Conservation (phyloP, 2,113 vertebrate species). For the Solea senegalensis region DNA sequence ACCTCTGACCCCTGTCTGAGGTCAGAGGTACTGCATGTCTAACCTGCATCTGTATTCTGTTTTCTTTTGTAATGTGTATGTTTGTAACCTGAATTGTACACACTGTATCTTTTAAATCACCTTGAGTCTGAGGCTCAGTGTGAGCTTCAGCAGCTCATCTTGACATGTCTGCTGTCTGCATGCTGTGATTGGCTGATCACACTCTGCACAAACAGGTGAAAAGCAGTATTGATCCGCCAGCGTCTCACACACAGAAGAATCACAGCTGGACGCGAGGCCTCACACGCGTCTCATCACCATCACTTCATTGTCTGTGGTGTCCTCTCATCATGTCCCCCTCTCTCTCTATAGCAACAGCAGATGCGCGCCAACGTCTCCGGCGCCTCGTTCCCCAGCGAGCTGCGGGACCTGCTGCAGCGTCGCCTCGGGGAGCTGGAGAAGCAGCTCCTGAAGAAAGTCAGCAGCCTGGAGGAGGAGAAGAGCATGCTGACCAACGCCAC, state of each 20-base stretch:
- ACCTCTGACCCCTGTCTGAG: no score
- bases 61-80: no score
- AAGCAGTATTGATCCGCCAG: background rate
- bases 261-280: slow-evolving; percentile 2
- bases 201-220: no score
- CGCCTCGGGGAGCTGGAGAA: slow-evolving; percentile 91
- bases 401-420: slow-evolving; percentile 90
- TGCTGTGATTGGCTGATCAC: no score
- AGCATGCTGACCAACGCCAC: slow-evolving; percentile 93
- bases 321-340: slow-evolving; percentile 22
- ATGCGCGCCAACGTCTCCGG: slow-evolving; percentile 87
- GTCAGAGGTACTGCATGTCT: no score
- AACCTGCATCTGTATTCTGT: no score
- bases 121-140: no score
- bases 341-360: slow-evolving; percentile 85
- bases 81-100: no score
- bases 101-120: no score
- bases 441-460: slow-evolving; percentile 93
- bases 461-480: slow-evolving; percentile 92
- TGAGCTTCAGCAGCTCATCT: no score
- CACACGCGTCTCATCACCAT: slow-evolving; percentile 3
- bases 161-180: no score
- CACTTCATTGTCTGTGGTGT: slow-evolving; percentile 7
- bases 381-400: slow-evolving; percentile 85
- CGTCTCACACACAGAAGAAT: background rate